These are phyloP conservation scores for Polydrusus tereticollis DNA, from an alignment of 2,888 invertebrate species.

Conservation along the genomic window DNA sequence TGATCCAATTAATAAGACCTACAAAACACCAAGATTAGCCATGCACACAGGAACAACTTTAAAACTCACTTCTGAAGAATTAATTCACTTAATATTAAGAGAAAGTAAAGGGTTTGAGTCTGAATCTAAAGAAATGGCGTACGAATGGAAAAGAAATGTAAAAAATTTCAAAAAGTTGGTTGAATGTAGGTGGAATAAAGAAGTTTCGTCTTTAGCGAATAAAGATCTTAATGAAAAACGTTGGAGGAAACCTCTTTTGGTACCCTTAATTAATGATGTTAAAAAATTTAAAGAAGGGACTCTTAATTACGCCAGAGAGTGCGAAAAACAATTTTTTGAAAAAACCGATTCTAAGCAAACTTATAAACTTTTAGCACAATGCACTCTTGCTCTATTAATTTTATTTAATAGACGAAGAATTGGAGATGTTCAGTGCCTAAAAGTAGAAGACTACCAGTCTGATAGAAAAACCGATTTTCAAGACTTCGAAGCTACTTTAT, in stretches of 20 bases:
- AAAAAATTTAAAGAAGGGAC: not conserved
- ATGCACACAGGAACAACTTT: slow-evolving; percentile 54
- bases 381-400: slow-evolving; percentile 45
- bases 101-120: slow-evolving; percentile 48
- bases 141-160: not conserved
- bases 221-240: not conserved
- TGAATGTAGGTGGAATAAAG: not conserved
- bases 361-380: not conserved
- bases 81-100: slow-evolving; percentile 50
- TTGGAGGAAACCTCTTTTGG: not conserved
- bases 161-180: not conserved
- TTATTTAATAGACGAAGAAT: slow-evolving; percentile 51
- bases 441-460: slow-evolving; percentile 49
- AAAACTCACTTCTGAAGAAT: slow-evolving; percentile 51
- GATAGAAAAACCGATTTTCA: slow-evolving; percentile 12
- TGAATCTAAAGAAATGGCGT: slow-evolving; percentile 14
- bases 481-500: slow-evolving; percentile 36
- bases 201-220: not conserved
- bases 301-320: not conserved
- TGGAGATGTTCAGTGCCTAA: too few relatives aligned
- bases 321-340: not conserved
- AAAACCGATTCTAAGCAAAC: not conserved
- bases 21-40: slow-evolving; percentile 52
- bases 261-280: not conserved
- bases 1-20: slow-evolving; percentile 52